A percentile compares a stretch with the other conserved stretches of the same genome.
Conservation (phyloP, 2,888 invertebrate species). For the Papilio protenor region DNA sequence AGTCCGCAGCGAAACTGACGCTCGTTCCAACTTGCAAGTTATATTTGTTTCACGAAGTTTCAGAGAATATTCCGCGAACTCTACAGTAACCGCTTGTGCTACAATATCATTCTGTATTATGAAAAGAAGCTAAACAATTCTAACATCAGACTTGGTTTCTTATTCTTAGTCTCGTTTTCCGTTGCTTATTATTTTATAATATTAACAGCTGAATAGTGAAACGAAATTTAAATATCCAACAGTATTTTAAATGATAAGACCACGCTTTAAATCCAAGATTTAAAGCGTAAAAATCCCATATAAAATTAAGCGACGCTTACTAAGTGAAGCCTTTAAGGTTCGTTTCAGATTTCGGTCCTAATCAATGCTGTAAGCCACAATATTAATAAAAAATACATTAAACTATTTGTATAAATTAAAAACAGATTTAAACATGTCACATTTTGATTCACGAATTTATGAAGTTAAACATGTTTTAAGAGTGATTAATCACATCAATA, state of each 20-base stretch:
- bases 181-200: no score
- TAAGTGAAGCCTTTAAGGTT: no score
- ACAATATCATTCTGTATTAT: slow-evolving; percentile 29
- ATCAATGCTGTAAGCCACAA: no score
- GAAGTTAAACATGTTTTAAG: background rate
- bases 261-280: no score
- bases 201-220: no score
- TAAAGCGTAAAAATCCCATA: no score
- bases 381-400: background rate
- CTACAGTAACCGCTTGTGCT: slow-evolving; percentile 33
- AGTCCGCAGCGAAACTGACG: slow-evolving; percentile 32
- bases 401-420: background rate
- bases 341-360: no score
- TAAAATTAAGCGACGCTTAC: no score
- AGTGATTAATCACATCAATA: slow-evolving; percentile 2
- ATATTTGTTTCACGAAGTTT: slow-evolving; percentile 43
- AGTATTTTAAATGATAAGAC: no score
- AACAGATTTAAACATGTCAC: background rate
- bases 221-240: no score
- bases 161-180: background rate
- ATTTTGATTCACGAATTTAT: background rate
- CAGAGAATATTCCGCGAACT: slow-evolving; percentile 29
- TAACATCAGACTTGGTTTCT: background rate
- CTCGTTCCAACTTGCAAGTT: slow-evolving; percentile 41
- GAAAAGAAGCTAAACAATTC: background rate